Evolutionary conservation across 2,888 invertebrate species (phyloP).

Genomic region (Spodoptera picta): DNA sequence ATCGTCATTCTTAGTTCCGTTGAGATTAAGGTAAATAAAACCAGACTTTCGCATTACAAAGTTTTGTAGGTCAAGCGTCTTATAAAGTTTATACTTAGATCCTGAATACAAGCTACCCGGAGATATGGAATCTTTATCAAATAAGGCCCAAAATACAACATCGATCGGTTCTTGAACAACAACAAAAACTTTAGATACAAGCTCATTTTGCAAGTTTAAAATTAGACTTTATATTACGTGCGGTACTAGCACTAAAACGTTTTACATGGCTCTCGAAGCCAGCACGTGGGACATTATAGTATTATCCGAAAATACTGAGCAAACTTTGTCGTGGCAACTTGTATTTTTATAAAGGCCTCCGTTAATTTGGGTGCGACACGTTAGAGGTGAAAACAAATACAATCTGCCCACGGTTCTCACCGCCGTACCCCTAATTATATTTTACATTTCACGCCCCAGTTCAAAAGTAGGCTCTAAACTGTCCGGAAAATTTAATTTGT

Average conservation of each 20-base stretch:
- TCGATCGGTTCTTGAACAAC: too few species aligned
- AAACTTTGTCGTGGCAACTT: conserved; percentile 35
- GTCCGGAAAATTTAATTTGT: conserved; percentile 58
- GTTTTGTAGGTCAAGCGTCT: conserved; percentile 28
- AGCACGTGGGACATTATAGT: conserved; percentile 5
- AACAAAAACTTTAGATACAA: too few species aligned
- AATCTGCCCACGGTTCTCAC: conserved; percentile 50
- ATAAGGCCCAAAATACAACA: not conserved
- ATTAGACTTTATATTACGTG: not conserved
- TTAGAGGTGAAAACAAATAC: conserved; percentile 50
- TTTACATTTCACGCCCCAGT: conserved; percentile 58
- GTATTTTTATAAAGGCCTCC: conserved; percentile 32
- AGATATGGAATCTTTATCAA: too few species aligned
- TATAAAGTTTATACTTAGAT: conserved; percentile 22
- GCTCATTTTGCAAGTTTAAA: not conserved
- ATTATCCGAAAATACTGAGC: conserved; percentile 29
- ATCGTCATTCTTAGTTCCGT: conserved; percentile 32
- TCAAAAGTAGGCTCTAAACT: conserved; percentile 53
- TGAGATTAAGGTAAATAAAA: conserved; percentile 38
- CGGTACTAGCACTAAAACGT: not conserved
- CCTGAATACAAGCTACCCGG: not conserved
- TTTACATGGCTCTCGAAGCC: conserved; percentile 9
- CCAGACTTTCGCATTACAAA: conserved; percentile 31
- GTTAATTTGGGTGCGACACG: conserved; percentile 55
- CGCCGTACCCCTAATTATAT: conserved; percentile 52